A percentile compares a stretch with the other conserved stretches of the same genome.
Evolutionary conservation across 2,113 vertebrate species (phyloP).

Genomic region (Gila orcuttii): DNA sequence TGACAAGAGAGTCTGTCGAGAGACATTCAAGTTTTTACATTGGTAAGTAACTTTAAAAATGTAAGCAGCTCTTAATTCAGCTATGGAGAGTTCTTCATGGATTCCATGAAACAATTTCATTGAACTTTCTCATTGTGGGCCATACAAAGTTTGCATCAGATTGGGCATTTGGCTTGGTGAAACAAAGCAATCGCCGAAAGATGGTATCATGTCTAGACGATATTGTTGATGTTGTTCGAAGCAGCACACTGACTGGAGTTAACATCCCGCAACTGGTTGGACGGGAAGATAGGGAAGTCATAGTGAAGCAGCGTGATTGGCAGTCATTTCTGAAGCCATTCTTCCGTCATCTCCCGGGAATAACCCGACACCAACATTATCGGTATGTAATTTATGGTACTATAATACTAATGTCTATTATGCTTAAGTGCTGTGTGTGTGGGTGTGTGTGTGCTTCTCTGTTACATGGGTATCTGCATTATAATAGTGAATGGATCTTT

Average conservation of each 20-base stretch:
- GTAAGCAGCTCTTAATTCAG: not conserved
- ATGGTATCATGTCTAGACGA: not conserved
- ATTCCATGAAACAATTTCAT: not conserved
- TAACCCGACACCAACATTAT: no score
- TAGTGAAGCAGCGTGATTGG: no score
- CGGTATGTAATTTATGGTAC: no score
- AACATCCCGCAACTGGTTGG: no score
- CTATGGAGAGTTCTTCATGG: not conserved
- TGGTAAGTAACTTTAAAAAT: not conserved
- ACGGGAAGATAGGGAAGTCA: no score
- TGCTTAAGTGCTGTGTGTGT: no score
- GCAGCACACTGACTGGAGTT: no score
- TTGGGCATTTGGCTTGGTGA: not conserved
- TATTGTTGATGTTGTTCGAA: no score
- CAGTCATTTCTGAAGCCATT: no score
- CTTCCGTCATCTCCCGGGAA: no score
- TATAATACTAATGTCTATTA: no score
- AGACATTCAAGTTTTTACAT: not conserved
- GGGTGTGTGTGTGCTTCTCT: no score
- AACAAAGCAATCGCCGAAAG: not conserved
- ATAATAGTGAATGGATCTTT: not conserved
- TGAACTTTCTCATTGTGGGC: not conserved
- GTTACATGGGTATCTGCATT: not conserved
- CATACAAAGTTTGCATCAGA: not conserved
- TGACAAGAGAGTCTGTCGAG: not conserved